Percentiles rank a stretch among this genome's conserved stretches.
These are phyloP conservation scores for Ericerus pela DNA, from an alignment of 1,140 invertebrate species.

Conservation along the genomic window DNA sequence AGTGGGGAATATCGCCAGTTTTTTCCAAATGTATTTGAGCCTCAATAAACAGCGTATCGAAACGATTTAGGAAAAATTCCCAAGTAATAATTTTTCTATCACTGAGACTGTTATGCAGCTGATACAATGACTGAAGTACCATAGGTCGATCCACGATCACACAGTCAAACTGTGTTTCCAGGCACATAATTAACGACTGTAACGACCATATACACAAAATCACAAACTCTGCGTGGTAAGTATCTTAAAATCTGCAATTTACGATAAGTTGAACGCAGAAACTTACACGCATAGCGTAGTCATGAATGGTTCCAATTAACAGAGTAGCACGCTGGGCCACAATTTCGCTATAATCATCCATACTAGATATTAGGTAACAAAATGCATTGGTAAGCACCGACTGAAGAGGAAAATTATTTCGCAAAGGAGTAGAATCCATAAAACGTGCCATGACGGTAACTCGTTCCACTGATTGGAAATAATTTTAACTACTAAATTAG, in stretches of 20 bases:
- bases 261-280: too few species aligned
- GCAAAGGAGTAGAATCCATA: conserved; percentile 74
- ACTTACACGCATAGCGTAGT: conserved; percentile 57
- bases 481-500: conserved; percentile 10
- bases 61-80: conserved; percentile 96
- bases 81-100: conserved; percentile 82
- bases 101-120: conserved; percentile 82
- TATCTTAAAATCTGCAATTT: too few species aligned
- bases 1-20: conserved; percentile 59
- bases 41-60: conserved; percentile 90
- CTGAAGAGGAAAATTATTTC: conserved; percentile 68
- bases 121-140: conserved; percentile 90
- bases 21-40: conserved; percentile 81
- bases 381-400: conserved; percentile 92
- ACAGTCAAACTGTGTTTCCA: conserved; percentile 83
- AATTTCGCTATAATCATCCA: conserved; percentile 89
- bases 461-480: conserved; percentile 56
- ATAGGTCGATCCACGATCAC: conserved; percentile 93
- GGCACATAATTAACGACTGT: conserved; percentile 65
- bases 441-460: conserved; percentile 84
- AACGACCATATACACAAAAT: too few species aligned
- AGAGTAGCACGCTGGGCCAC: conserved; percentile 86
- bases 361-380: conserved; percentile 86
- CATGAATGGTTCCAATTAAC: conserved; percentile 86
- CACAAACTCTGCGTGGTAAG: too few species aligned